Evolutionary conservation across 2,113 vertebrate species (phyloP).

Genomic region (Strix uralensis): DNA sequence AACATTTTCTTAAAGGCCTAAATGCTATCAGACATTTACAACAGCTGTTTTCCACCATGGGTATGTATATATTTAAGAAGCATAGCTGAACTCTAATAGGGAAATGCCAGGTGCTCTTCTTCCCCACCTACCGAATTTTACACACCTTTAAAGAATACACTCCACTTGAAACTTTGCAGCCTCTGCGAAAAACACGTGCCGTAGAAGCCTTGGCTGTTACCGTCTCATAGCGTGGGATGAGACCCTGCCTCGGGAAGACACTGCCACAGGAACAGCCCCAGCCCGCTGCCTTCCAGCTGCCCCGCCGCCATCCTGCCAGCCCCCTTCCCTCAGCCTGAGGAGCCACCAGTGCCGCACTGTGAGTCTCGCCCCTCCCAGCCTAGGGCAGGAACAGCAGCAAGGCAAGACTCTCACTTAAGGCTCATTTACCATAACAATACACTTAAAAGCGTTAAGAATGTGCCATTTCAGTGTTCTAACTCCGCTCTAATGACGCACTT

Average conservation of each 20-base stretch:
- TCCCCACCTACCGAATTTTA: too few relatives aligned
- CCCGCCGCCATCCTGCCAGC: fast-evolving
- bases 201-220: fast-evolving
- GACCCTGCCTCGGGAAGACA: fast-evolving
- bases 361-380: fast-evolving
- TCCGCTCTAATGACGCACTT: fast-evolving
- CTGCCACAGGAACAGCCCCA: not conserved
- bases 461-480: fast-evolving
- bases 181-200: fast-evolving
- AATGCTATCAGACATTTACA: too few relatives aligned
- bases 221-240: fast-evolving
- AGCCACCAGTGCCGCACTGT: fast-evolving
- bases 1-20: not conserved
- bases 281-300: too few relatives aligned
- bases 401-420: fast-evolving
- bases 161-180: fast-evolving
- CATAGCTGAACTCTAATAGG: fast-evolving
- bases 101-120: too few relatives aligned
- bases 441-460: fast-evolving
- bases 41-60: not conserved
- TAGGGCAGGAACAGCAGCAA: fast-evolving
- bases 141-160: fast-evolving
- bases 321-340: too few relatives aligned
- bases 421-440: not conserved
- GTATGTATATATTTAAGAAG: fast-evolving